Percentiles rank a stretch among this genome's conserved stretches.
Evolutionary conservation across 2,113 vertebrate genomes (phyloP).

Genomic region (Perca flavescens): DNA sequence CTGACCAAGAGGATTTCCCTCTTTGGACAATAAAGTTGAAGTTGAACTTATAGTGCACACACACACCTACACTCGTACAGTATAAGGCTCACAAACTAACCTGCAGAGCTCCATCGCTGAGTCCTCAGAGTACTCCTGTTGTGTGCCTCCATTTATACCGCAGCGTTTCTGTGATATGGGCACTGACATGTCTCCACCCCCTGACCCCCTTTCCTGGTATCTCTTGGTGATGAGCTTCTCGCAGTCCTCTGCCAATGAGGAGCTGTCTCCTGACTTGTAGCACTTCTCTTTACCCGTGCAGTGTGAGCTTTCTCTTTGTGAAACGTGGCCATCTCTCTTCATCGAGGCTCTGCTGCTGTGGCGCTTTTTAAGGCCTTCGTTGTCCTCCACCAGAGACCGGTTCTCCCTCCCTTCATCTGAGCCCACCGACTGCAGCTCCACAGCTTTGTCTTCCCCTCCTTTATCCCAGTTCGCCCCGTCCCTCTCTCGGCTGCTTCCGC

Average conservation of each 20-base stretch:
- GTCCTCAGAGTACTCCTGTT: conserved; percentile 77
- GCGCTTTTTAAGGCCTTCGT: conserved; percentile 70
- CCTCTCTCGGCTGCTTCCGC: conserved; percentile 70
- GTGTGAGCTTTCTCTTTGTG: conserved; percentile 29
- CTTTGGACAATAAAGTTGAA: neutral
- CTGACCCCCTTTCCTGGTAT: conserved; percentile 83
- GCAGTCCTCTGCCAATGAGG: conserved; percentile 62
- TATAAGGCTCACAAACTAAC: conserved; percentile 80
- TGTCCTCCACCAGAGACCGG: conserved; percentile 51
- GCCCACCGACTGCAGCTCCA: conserved; percentile 83
- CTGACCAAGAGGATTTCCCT: neutral
- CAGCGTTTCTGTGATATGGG: conserved; percentile 56
- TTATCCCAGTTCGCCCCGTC: conserved; percentile 50
- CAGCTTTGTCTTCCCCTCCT: conserved; percentile 19
- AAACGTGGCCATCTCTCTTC: conserved; percentile 54
- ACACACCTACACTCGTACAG: conserved; percentile 77
- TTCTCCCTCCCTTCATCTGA: conserved; percentile 73
- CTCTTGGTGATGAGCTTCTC: conserved; percentile 74
- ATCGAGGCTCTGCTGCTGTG: conserved; percentile 22
- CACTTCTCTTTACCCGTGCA: conserved; percentile 48
- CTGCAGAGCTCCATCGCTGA: conserved; percentile 91
- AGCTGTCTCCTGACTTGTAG: conserved; percentile 54
- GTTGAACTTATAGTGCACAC: neutral
- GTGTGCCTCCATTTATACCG: conserved; percentile 45
- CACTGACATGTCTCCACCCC: conserved; percentile 75